A percentile compares a stretch with the other conserved stretches of the same genome.
Evolutionary conservation across 2,797 vertebrate species (phyloP).

Genomic region (Borostomias antarcticus): DNA sequence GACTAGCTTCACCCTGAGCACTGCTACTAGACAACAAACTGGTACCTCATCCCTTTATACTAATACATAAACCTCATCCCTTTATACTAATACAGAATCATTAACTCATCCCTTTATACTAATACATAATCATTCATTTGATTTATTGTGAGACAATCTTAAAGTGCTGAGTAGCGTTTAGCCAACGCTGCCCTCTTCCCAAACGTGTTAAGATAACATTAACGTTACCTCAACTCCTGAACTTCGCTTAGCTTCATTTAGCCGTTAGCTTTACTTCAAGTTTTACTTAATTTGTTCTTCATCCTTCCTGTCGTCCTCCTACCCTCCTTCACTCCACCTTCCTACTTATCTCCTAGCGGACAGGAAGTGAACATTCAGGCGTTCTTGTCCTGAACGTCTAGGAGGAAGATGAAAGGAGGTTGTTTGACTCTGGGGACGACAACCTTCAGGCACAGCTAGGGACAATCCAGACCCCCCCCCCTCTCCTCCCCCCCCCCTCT

Average conservation of each 20-base stretch:
- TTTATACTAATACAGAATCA: constrained; percentile 5
- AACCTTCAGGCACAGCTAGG: not conserved
- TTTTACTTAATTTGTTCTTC: too few species aligned
- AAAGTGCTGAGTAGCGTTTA: too few species aligned
- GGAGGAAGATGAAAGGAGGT: not conserved
- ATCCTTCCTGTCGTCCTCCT: too few species aligned
- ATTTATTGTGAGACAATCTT: too few species aligned
- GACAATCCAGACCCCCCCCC: not conserved
- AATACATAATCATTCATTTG: too few species aligned
- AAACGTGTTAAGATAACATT: too few species aligned
- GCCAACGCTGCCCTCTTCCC: too few species aligned
- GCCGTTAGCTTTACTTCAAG: too few species aligned
- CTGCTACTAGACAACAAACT: constrained; percentile 59
- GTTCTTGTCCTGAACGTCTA: not conserved
- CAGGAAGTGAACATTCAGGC: not conserved
- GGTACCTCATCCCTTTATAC: not conserved
- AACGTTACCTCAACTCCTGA: too few species aligned
- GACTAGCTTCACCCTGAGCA: constrained; percentile 60
- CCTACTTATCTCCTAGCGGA: not conserved
- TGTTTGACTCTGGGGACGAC: not conserved
- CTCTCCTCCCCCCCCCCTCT: not conserved
- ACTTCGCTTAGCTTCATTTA: too few species aligned
- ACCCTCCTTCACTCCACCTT: too few species aligned
- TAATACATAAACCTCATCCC: too few species aligned
- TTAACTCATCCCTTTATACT: not conserved